Evolutionary conservation across 2,113 vertebrate species (phyloP), one percentile per base, ranked within the genome.

Genomic region (Heterochromis multidens): DNA sequence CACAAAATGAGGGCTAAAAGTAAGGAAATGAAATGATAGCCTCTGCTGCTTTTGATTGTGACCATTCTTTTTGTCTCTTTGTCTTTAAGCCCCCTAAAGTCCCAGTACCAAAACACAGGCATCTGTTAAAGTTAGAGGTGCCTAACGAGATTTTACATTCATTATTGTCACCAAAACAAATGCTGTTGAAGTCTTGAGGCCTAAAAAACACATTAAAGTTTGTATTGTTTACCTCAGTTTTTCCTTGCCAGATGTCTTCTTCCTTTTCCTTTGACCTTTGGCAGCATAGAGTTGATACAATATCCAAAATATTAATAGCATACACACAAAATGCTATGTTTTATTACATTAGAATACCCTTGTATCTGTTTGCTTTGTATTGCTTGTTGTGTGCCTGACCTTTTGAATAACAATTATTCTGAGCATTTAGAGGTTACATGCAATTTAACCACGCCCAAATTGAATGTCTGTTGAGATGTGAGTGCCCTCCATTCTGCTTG

Each of bases 361-460:
- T 79, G 85, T 23, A 76, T 76, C 21, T 29, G 56, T 90, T 82
- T 81, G 49, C 49, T 79, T 83, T 85, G 37, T 67, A 79, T 83
- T 29, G 57, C 61, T 57, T 82, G 43, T 72, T 65, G 25, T 62
- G 74, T 80, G 19, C 27, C 83, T 94, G 89, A 89, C 91, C 89
- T 94, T n/a, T 91, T 92, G 19, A 91, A 91, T 72, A 74, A 94
- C 59, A 91, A 89, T 85, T 23, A 82, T 5, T 43, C 23, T 25
- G 63, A 82, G 31, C 84, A 84, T 88, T 81, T 52, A 81, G 77
- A 89, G 77, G 77, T 89, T 81, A 76, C 35, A 80, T 72, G 35
- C 43, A 87, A 89, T 92, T 79, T 12, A 81, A 93, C 92, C 65
- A 90, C 7, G 12, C 56, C 79, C 80, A 63, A 5, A 78, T 14